Percentiles rank a stretch among this genome's conserved stretches.
phyloP scores from a whole-genome alignment of 2,113 vertebrate genomes.

The Rhagologus leucostigma region DNA sequence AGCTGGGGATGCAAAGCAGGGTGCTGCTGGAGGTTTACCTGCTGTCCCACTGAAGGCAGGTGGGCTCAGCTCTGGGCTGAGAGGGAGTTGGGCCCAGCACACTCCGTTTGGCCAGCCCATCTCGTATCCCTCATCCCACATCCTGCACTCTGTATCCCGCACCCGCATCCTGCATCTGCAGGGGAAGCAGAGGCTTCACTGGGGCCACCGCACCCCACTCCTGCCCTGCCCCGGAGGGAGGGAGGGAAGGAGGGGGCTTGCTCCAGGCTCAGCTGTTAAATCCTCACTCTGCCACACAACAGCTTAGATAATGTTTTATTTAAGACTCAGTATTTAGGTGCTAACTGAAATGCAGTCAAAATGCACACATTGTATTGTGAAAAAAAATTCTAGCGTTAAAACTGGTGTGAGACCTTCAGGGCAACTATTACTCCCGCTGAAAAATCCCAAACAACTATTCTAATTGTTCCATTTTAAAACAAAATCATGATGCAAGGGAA shows the following conservation, averaged over 20 bases:
- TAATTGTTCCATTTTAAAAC: background rate
- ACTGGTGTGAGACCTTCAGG: background rate
- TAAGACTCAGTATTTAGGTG: background rate
- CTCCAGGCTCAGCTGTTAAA: background rate
- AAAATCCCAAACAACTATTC: background rate
- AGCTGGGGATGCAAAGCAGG: background rate
- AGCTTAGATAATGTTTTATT: background rate
- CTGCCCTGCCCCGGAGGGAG: background rate
- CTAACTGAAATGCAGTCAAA: background rate
- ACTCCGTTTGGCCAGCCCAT: background rate
- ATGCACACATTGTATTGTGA: accelerated
- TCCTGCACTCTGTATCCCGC: background rate
- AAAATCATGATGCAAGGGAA: background rate
- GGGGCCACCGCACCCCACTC: accelerated
- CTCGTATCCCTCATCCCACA: background rate
- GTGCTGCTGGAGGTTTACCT: background rate
- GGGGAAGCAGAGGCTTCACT: accelerated
- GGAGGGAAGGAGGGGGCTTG: background rate
- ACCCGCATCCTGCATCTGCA: background rate
- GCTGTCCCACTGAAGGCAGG: accelerated
- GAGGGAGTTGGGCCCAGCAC: too few species aligned
- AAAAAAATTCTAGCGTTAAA: background rate
- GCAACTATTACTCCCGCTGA: background rate
- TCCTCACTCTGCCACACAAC: too few species aligned
- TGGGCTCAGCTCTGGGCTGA: too few species aligned